Base-by-base conservation (phyloP, 2,888 invertebrate species). In the Epinotia brunnichana region DNA sequence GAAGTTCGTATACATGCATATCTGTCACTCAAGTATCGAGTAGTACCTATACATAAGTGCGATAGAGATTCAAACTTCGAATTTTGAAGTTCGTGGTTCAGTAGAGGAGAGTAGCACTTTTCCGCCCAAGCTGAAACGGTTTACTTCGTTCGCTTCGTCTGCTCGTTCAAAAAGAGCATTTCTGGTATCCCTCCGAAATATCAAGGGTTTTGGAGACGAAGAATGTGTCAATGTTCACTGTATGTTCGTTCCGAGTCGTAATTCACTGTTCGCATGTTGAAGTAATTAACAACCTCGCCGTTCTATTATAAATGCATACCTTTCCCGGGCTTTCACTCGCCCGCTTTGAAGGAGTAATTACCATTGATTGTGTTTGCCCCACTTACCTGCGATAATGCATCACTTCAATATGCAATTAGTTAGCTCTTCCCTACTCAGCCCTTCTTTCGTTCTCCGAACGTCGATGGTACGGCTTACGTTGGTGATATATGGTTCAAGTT, bases 311-410 rank as follows among this genome's bases (percentile, higher is more conserved):
- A 66, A 70, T 70, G 59, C 39, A 70, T 60, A 59, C 64, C 41
- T 64, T 64, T 60, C 64, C 59, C 41, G 51, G 70, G 51, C 59
- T 64, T 53, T 59, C 69, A 57, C 29, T 59, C 64, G 59, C 24
- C 19, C 59, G 19, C 13, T 59, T 51, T 64, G 51, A 66, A 70
- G 48, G 59, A 66, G 19, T 60, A 59, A 70, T 70, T 54, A 56
- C 24, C 54, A 66, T 66, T 53, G 54, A 66, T 66, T 66, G 54
- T 66, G 54, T 66, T 66, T 66, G 41, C 54, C n/a, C 66, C 54
- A 66, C 66, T 66, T 41, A 66, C 39, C 24, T 17, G 24, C 41
- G 13, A 54, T 66, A 66, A 56, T 56, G 41, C 66, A 66, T 21
- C 66, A 41, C 24, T 41, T 66, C 66, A 66, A 66, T 56, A 66